Percentiles rank a stretch among this genome's conserved stretches.
Conservation (phyloP, 2,113 vertebrate genomes). For the Rafetus swinhoei region DNA sequence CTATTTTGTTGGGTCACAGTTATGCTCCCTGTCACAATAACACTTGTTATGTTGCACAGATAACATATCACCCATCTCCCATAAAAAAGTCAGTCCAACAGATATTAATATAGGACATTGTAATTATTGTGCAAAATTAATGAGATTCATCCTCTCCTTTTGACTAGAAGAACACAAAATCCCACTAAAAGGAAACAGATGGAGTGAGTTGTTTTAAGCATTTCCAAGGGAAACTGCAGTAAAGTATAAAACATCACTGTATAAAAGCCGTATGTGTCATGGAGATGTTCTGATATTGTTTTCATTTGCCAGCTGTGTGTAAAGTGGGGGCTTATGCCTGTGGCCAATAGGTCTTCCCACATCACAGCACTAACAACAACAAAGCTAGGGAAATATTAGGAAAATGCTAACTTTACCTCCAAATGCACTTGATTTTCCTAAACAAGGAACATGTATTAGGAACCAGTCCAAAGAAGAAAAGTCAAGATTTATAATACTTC, state of each 20-base stretch:
- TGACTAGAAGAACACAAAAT: constrained; percentile 77
- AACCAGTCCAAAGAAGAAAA: constrained; percentile 58
- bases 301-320: constrained; percentile 70
- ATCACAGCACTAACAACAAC: constrained; percentile 61
- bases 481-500: constrained; percentile 35
- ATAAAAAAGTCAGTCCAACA: constrained; percentile 41
- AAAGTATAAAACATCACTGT: constrained; percentile 63
- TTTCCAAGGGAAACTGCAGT: constrained; percentile 79
- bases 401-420: constrained; percentile 58
- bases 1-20: not conserved
- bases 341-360: constrained; percentile 69
- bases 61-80: constrained; percentile 52
- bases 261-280: constrained; percentile 67
- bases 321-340: constrained; percentile 65
- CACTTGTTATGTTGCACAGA: constrained; percentile 47
- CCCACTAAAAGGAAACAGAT: constrained; percentile 83
- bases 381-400: constrained; percentile 61
- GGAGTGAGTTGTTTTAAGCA: constrained; percentile 75
- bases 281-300: constrained; percentile 71
- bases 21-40: constrained; percentile 30
- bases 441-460: constrained; percentile 62
- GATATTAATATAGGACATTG: constrained; percentile 73
- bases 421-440: constrained; percentile 62
- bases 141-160: constrained; percentile 73
- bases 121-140: constrained; percentile 76